These are phyloP conservation scores for Chrysolina oricalcia DNA, from an alignment of 2,888 invertebrate species.

Conservation along the genomic window DNA sequence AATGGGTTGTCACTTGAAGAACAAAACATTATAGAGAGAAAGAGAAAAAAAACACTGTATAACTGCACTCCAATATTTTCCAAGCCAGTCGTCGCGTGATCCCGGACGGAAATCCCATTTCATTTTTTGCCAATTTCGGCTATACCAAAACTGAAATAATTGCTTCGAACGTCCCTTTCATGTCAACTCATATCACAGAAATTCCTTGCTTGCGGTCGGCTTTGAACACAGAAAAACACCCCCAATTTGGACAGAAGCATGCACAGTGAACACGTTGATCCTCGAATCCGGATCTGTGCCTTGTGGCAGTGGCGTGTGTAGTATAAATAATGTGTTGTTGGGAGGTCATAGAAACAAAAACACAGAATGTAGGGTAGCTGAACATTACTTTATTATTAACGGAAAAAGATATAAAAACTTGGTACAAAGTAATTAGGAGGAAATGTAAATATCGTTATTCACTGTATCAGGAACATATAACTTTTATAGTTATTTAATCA, in stretches of 20 bases:
- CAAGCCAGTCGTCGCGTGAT: neutral
- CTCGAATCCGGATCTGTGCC: slow-evolving; percentile 33
- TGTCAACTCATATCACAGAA: slow-evolving; percentile 13
- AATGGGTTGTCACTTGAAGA: no score
- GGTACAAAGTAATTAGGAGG: no score
- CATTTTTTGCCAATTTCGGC: neutral
- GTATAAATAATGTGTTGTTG: no score
- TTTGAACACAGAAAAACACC: slow-evolving; percentile 8
- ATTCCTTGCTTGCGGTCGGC: slow-evolving; percentile 3
- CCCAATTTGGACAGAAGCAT: slow-evolving; percentile 32
- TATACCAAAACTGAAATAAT: slow-evolving; percentile 1
- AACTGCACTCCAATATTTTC: neutral
- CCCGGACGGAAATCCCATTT: neutral
- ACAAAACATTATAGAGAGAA: no score
- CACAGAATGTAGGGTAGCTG: no score
- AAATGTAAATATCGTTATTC: no score
- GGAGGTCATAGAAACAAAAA: no score
- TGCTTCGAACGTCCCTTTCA: slow-evolving; percentile 5
- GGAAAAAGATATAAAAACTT: no score
- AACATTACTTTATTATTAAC: no score
- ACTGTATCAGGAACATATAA: no score
- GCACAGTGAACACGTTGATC: slow-evolving; percentile 40
- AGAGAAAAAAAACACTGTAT: neutral
- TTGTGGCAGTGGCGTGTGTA: neutral
- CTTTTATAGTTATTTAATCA: no score